Evolutionary conservation across 2,888 invertebrate genomes (phyloP).

Genomic region (Colletes collaris): DNA sequence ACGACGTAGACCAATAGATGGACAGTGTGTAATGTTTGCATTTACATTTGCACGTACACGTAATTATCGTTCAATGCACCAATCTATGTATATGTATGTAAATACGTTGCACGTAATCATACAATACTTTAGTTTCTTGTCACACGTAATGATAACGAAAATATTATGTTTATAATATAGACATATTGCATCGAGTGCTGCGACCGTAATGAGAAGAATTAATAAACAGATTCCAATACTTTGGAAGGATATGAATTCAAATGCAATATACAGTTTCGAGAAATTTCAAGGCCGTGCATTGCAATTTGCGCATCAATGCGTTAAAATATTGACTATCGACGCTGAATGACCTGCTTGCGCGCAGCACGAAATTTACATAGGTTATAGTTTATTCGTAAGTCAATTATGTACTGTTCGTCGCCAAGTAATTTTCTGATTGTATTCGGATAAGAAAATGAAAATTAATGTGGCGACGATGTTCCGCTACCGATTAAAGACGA

Average conservation of each 20-base stretch:
- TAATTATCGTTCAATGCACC: background rate
- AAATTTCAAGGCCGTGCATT: background rate
- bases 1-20: background rate
- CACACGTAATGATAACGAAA: too few species aligned
- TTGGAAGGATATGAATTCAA: too few species aligned
- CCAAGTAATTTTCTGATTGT: slow-evolving; percentile 35
- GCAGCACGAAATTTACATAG: slow-evolving; percentile 45
- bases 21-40: slow-evolving; percentile 17
- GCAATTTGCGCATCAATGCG: background rate
- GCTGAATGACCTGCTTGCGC: slow-evolving; percentile 5
- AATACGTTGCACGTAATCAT: background rate
- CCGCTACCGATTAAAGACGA: slow-evolving; percentile 3
- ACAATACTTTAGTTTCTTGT: background rate
- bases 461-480: slow-evolving; percentile 11
- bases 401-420: slow-evolving; percentile 24
- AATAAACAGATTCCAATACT: too few species aligned
- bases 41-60: background rate
- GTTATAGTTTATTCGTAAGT: slow-evolving; percentile 32
- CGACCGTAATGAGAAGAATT: too few species aligned
- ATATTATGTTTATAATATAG: too few species aligned
- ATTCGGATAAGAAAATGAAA: slow-evolving; percentile 27
- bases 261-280: too few species aligned
- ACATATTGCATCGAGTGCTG: too few species aligned
- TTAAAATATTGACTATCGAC: slow-evolving; percentile 16
- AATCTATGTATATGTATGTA: background rate